A percentile compares a stretch with the other conserved stretches of the same genome.
These are phyloP conservation scores for Diadema setosum DNA, from an alignment of 35 echinoderm and acorn worm species.

Conservation along the genomic window DNA sequence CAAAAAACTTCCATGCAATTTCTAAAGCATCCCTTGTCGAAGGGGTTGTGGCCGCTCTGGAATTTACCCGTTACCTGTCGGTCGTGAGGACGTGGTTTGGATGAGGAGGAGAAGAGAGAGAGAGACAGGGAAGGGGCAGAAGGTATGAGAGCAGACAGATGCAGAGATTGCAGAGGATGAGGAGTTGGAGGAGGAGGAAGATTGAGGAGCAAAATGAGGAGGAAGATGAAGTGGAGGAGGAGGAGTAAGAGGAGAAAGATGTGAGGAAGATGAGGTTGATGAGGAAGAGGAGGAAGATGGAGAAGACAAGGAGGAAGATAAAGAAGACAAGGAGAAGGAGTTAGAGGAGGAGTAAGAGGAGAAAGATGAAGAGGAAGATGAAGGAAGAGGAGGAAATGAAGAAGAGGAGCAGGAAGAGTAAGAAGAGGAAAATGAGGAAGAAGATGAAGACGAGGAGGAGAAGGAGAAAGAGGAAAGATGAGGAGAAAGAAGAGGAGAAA, in stretches of 20 bases:
- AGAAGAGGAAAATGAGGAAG: not conserved
- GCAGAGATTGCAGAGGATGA: not conserved
- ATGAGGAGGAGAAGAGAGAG: not conserved
- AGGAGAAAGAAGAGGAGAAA: not conserved
- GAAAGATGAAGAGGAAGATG: not conserved
- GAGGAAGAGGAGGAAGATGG: not conserved
- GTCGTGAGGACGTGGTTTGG: not conserved
- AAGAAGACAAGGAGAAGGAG: not conserved
- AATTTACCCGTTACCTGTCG: constrained; percentile 97
- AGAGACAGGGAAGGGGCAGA: not conserved
- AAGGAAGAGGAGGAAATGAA: not conserved
- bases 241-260: not conserved
- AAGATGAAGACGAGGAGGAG: not conserved
- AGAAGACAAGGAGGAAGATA: not conserved
- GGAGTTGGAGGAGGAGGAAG: not conserved
- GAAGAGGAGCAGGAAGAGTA: not conserved
- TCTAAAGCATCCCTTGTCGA: constrained; percentile 75
- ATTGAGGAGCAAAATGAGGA: not conserved
- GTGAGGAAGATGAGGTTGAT: not conserved
- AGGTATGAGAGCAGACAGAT: not conserved
- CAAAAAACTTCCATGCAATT: constrained; percentile 92
- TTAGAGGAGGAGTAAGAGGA: not conserved
- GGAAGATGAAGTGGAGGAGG: not conserved
- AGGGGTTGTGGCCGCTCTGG: constrained; percentile 98
- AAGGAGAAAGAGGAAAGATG: too few species aligned